A percentile compares a stretch with the other conserved stretches of the same genome.
phyloP scores from a whole-genome alignment of 2,797 vertebrate species.

The Phalloptychus januarius region DNA sequence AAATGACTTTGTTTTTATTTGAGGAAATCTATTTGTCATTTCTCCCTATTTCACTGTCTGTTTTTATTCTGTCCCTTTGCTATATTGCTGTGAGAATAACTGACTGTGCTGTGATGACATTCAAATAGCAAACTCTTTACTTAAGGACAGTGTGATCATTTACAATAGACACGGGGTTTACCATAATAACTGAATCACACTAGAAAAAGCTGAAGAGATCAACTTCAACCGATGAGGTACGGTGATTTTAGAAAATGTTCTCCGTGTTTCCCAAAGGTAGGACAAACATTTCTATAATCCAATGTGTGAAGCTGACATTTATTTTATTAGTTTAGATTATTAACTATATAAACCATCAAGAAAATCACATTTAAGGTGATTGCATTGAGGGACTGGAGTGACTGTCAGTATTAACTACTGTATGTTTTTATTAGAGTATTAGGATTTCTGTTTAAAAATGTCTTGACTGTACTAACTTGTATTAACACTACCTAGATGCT shows the following conservation, averaged over 20 bases:
- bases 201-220: neutral
- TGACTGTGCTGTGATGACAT: conserved; percentile 26
- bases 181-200: neutral
- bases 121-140: conserved; percentile 8
- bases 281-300: neutral
- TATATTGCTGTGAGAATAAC: conserved; percentile 16
- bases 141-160: too few relatives aligned
- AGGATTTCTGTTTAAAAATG: conserved; percentile 1
- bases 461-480: conserved; percentile 33
- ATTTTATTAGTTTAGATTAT: neutral
- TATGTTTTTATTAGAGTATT: neutral
- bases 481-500: conserved; percentile 15
- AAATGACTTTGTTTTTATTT: neutral
- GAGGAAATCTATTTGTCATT: conserved; percentile 12
- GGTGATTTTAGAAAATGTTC: neutral
- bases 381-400: neutral
- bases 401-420: conserved; percentile 3
- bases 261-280: neutral
- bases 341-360: neutral
- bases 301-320: neutral
- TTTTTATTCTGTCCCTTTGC: neutral
- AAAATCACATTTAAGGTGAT: neutral
- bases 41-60: conserved; percentile 4
- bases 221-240: conserved; percentile 1
- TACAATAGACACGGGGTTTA: neutral